Conservation (phyloP, 1,140 invertebrate species). For the Cotesia chilonis region DNA sequence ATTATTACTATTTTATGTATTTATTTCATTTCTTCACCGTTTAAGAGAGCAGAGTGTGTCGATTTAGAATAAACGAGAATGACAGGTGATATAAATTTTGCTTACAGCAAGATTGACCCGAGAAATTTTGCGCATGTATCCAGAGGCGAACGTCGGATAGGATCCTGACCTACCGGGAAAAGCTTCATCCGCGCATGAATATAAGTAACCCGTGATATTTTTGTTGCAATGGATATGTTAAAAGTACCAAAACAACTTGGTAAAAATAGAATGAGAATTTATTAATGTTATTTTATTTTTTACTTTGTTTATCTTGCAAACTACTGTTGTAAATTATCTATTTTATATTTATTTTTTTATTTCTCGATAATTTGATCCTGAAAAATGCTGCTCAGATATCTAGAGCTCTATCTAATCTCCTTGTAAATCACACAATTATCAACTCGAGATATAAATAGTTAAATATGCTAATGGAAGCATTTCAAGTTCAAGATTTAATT, state of each 20-base stretch:
- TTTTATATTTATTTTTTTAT: no score
- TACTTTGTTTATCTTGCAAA: no score
- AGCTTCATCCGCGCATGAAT: conserved; percentile 15
- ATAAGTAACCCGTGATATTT: not conserved
- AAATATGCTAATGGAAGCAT: no score
- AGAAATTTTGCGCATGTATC: conserved; percentile 42
- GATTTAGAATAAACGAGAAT: not conserved
- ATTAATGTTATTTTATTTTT: no score
- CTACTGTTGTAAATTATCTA: no score
- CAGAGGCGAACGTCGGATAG: conserved; percentile 24
- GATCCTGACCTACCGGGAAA: conserved; percentile 11
- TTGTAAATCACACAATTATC: no score
- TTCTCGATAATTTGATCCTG: no score
- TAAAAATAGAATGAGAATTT: not conserved
- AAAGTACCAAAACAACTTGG: not conserved
- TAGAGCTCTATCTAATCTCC: no score
- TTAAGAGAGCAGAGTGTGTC: not conserved
- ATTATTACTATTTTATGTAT: no score
- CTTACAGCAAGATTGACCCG: conserved; percentile 36
- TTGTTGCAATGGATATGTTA: not conserved
- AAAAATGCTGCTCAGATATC: no score
- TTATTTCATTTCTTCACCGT: not conserved
- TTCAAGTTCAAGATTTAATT: no score
- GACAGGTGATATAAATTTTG: conserved; percentile 11
- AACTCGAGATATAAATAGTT: no score